phyloP scores from a whole-genome alignment of 1,140 invertebrate genomes.

The Halesus radiatus region DNA sequence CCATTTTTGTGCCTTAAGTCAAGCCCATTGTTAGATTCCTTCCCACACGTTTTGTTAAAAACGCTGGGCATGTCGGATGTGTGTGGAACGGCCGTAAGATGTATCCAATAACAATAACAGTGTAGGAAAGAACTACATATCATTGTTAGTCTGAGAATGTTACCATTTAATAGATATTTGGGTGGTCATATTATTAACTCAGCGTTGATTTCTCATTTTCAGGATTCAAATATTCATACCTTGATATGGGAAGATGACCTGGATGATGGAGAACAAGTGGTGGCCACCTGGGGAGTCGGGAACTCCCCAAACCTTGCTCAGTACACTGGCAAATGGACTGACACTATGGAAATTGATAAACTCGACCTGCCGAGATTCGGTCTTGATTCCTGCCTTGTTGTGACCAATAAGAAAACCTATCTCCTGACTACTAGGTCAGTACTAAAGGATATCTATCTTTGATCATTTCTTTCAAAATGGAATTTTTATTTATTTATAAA shows the following conservation, averaged over 20 bases:
- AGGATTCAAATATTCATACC: conserved; percentile 46
- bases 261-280: conserved; percentile 46
- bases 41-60: no score
- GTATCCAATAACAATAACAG: no score
- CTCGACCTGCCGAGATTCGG: conserved; percentile 49
- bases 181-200: no score
- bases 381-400: conserved; percentile 47
- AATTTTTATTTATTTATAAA: no score
- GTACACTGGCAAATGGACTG: conserved; percentile 43
- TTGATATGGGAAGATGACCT: conserved; percentile 52
- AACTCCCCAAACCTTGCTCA: conserved; percentile 31
- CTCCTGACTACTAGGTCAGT: conserved; percentile 45
- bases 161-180: no score
- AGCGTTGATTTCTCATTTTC: neutral
- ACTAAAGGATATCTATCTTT: neutral
- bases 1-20: no score
- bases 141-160: no score
- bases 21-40: no score
- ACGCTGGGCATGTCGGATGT: no score
- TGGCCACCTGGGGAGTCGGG: conserved; percentile 41
- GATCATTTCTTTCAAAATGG: no score
- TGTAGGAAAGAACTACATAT: no score
- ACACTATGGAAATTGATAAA: conserved; percentile 42
- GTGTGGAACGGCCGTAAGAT: no score
- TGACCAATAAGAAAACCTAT: conserved; percentile 50